Base-by-base conservation (phyloP, 2,888 invertebrate species). In the Gibbula magus region DNA sequence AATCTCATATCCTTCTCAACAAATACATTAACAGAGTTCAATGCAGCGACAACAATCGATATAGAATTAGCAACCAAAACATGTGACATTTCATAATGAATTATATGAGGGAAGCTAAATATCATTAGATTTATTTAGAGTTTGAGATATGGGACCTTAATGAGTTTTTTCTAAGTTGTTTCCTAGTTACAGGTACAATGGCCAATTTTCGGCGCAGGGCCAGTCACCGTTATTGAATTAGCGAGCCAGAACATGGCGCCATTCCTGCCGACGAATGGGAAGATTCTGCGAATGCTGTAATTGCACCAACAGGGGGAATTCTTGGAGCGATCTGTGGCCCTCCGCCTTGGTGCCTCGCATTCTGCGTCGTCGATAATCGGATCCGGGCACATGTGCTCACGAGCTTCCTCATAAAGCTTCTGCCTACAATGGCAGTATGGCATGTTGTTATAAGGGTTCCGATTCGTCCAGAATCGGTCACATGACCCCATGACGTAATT, bases 401-500 rank as follows among this genome's bases (percentile, higher is more conserved):
- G 20, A 8, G 25, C 52, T 8, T 51, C 45, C 10, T 51, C 51
- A 2, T 20, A n/a, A 3, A 74, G 74, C 39, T 20, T 25, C 16
- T 51, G 13, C 0, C 74, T 51, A 52, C 74, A 74, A 16, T 39
- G 25, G 74, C 74, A 74, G 8, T 74, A 74, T 2, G 74, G 74
- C 51, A 25, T 45, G 13, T 51, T 51, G 25, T 74, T 51, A 25
- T 74, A 74, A 10, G 45, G 39, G 51, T 39, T 45, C 51, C 51
- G 74, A 13, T 16, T 4, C 10, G 74, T 51, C 74, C 74, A 74
- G 2, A 74, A 39, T 20, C 45, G 39, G 25, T 74, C 74, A 22
- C 74, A 74, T 25, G 39, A n/a, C 16, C 52, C 74, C 74, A 74
- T 74, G 22, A 74, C 25, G 45, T 45, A 74, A 25, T 74, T 74